phyloP scores from a whole-genome alignment of 2,797 vertebrate genomes.

The Chromobotia macracanthus region DNA sequence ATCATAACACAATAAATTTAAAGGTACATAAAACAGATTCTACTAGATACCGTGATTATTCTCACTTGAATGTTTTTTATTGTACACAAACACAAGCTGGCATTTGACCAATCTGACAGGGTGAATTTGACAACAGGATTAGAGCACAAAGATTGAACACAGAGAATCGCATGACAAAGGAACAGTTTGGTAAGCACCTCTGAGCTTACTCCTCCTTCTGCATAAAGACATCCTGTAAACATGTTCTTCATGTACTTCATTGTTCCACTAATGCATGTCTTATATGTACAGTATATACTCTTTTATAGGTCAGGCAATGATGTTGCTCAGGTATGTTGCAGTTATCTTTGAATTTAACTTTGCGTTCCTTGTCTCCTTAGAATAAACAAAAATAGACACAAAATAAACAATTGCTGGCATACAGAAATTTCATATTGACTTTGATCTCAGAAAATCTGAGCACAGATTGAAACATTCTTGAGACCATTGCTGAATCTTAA shows the following conservation, averaged over 20 bases:
- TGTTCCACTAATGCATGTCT: slow-evolving; percentile 22
- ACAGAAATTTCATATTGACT: neutral
- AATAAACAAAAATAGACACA: too few species aligned
- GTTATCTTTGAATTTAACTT: too few species aligned
- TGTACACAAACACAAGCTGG: slow-evolving; percentile 13
- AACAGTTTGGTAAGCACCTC: neutral
- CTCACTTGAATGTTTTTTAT: neutral
- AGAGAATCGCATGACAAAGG: slow-evolving; percentile 44
- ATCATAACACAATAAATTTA: neutral
- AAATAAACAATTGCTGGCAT: neutral
- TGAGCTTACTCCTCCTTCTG: slow-evolving; percentile 4
- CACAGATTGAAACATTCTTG: neutral
- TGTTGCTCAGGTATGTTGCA: too few species aligned
- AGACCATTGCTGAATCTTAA: neutral
- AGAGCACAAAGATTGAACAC: slow-evolving; percentile 48
- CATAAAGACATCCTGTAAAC: slow-evolving; percentile 26
- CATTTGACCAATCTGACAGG: slow-evolving; percentile 62
- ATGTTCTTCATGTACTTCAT: slow-evolving; percentile 27
- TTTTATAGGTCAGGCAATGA: too few species aligned
- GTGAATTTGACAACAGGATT: slow-evolving; percentile 64
- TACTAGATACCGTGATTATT: neutral
- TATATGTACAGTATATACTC: neutral
- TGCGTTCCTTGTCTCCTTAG: too few species aligned
- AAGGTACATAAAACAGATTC: neutral
- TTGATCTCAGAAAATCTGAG: neutral